Base-by-base conservation (phyloP, 1,140 invertebrate genomes). In the Drosophila pectinifera region DNA sequence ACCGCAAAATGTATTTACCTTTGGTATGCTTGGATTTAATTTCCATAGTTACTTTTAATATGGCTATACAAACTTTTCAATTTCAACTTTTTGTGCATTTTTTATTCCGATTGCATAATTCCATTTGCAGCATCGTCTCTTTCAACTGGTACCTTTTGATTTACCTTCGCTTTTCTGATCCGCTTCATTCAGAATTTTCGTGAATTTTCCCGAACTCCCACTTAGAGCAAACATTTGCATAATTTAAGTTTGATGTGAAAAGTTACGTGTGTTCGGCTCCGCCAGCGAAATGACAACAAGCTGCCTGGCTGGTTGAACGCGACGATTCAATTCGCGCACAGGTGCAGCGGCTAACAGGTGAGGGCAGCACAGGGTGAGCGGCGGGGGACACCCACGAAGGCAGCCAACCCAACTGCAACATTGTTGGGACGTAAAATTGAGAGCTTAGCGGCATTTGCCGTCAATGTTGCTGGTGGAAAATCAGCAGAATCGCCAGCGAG, bases 161-260 rank as follows among this genome's bases (percentile, higher is more conserved):
- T 67, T 61, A 13, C 57, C 31, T 38, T 45, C 13, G 18, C 14
- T 16, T 31, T 10, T 31, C 51, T 16, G 24, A 57, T 57, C 55
- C 39, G 24, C 55, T 51, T 36, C 48, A 51, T 36, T 6, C 11
- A 14, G 10, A 8, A 51, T 31, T 49, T 49, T 49, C 14, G n/a
- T 28, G 24, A 46, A 46, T 58, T 49, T 58, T 3, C 22, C 36
- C 10, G 26, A 36, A 39, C 45, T 63, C 49, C 34, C 63, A 54
- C 46, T 69, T 45, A 45, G 31, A 70, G 51, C 36, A 70, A 70
- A 70, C 67, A 72, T 72, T 72, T 72, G 65, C 65, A 57, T 72
- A 70, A 72, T 72, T 72, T 72, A 48, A 72, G 68, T 70, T 72
- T 70, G 65, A 70, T 72, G 64, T 57, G 31, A 36, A 72, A 72